Conservation (phyloP, 2,113 vertebrate genomes). For the Brachirus orientalis region DNA sequence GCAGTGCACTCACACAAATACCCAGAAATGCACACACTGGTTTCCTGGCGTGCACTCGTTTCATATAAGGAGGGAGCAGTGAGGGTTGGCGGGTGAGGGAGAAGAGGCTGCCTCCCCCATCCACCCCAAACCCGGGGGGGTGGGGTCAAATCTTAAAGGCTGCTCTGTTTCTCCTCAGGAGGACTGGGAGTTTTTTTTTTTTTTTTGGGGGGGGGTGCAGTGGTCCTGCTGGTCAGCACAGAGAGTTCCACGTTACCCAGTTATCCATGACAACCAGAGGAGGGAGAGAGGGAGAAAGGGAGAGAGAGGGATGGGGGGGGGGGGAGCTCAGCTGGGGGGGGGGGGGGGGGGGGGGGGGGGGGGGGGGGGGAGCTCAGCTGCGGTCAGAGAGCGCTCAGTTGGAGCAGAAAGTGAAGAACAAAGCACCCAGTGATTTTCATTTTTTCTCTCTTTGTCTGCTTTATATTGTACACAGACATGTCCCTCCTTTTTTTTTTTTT, state of each 20-base stretch:
- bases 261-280: constrained; percentile 85
- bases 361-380: constrained; percentile 76
- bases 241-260: constrained; percentile 81
- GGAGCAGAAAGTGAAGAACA: constrained; percentile 78
- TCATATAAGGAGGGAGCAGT: constrained; percentile 73
- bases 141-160: constrained; percentile 81
- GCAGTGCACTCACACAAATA: constrained; percentile 25
- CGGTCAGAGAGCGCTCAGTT: constrained; percentile 75
- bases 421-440: constrained; percentile 81
- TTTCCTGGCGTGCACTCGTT: constrained; percentile 76
- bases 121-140: constrained; percentile 7
- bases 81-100: constrained; percentile 64
- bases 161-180: constrained; percentile 74
- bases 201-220: constrained; percentile 49
- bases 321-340: constrained; percentile 75
- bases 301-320: constrained; percentile 30
- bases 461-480: constrained; percentile 73
- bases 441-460: constrained; percentile 75
- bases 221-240: constrained; percentile 79
- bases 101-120: constrained; percentile 60
- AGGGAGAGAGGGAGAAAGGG: constrained; percentile 27
- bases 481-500: constrained; percentile 62
- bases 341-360: not conserved
- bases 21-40: constrained; percentile 42
- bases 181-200: constrained; percentile 14